Evolutionary conservation across 2,113 vertebrate genomes (phyloP).

Genomic region (Gallinago undulata): DNA sequence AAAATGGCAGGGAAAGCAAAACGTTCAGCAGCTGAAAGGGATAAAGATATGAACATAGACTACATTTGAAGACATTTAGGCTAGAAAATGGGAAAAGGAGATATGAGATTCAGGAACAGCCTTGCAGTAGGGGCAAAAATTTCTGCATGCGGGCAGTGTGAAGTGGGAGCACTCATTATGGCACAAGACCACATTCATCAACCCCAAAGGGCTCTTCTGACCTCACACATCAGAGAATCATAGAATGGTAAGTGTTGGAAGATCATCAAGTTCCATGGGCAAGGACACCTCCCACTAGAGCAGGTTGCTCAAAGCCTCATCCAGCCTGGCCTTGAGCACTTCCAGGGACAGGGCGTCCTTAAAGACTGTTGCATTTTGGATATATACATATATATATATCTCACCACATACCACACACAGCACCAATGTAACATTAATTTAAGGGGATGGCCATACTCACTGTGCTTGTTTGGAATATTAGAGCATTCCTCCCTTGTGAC

Average conservation of each 20-base stretch:
- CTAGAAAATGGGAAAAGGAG: neutral
- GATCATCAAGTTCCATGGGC: too few species aligned
- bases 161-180: neutral
- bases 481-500: neutral
- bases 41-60: neutral
- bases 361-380: too few species aligned
- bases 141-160: neutral
- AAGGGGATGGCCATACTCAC: neutral
- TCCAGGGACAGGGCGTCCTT: neutral
- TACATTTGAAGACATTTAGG: neutral
- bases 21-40: neutral
- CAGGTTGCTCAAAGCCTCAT: too few species aligned
- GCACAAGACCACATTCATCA: neutral
- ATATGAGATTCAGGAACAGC: neutral
- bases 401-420: neutral
- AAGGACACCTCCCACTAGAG: too few species aligned
- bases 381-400: too few species aligned
- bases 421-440: neutral
- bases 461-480: neutral
- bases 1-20: slow-evolving; percentile 12
- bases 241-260: too few species aligned
- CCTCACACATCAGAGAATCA: neutral
- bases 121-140: neutral
- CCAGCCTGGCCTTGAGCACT: too few species aligned
- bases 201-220: neutral